Evolutionary conservation across 2,888 invertebrate genomes (phyloP), one percentile per base, ranked within the genome.

Genomic region (Habroteleia sp.): DNA sequence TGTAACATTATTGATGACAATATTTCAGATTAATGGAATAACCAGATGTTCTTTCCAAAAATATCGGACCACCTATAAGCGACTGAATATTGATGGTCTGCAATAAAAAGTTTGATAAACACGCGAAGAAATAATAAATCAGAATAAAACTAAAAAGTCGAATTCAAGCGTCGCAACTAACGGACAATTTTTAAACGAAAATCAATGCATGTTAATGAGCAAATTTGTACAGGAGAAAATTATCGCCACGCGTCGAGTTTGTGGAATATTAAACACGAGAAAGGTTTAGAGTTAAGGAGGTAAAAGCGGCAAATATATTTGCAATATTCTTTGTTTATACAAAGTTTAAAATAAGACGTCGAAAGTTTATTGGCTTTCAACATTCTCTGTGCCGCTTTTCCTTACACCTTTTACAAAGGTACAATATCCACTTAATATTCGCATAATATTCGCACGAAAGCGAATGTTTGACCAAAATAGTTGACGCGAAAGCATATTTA

Each of bases 51-150:
- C 29, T 27, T 56, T 46, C 66, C 31, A 14, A 66, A 66, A 54
- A 66, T 66, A 66, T 66, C 46, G 56, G 66, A 56, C 66, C 66
- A 66, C 66, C 66, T 56, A 46, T 56, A 56, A 54, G 56, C 42
- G 8, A 17, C 39, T 29, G 39, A 48, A 66, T 65, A 66, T 56
- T 66, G 41, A 56, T 56, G 56, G 31, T 23, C 14, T 6, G 3
- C 4, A 16, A 29, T 46, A 46, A 46, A 29, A 46, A 8, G 42
- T 25, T n/a, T 13, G 27, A 46, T 46, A 46, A 46, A 46, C 1
- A 16, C 29, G 44, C 5, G 14, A 27, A 8, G 16, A 48, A 48
- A 7, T n/a, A 8, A 35, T 17, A 33, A 50, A 35, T 50, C 5
- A 20, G 3, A 33, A 20, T 16, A 3, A 29, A 8, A 46, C 29